A percentile compares a stretch with the other conserved stretches of the same genome.
Evolutionary conservation across 2,113 vertebrate species (phyloP).

Genomic region (Otolemur garnettii): DNA sequence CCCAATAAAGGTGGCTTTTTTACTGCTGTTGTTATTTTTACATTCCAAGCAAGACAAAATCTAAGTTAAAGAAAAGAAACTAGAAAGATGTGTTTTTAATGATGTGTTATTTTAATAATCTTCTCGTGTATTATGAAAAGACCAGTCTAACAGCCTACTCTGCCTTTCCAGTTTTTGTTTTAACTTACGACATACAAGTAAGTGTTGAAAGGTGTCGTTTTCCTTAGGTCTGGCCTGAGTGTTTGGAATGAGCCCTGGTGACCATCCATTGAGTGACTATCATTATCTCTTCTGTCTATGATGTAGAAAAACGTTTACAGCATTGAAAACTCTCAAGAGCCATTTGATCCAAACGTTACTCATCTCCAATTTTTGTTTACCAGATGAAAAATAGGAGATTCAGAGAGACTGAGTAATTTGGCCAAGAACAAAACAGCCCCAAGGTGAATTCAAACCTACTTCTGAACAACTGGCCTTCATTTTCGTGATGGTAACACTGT

Average conservation of each 20-base stretch:
- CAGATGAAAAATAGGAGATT: neutral
- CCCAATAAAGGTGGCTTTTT: neutral
- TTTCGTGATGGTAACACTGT: neutral
- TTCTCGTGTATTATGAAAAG: neutral
- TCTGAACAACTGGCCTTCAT: neutral
- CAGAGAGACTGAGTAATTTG: neutral
- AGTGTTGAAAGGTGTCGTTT: neutral
- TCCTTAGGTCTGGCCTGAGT: no score
- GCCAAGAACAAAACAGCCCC: neutral
- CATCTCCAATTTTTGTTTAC: neutral
- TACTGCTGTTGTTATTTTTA: neutral
- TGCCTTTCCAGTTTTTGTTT: conserved; percentile 2
- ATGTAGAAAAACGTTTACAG: neutral
- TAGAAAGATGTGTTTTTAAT: neutral
- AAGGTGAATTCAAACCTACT: neutral
- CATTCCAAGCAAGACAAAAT: neutral
- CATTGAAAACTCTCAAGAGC: neutral
- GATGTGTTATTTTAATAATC: neutral
- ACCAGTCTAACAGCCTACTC: neutral
- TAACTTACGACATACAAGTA: neutral
- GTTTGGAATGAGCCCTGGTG: no score
- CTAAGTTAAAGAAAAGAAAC: neutral
- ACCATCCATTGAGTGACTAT: neutral
- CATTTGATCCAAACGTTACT: neutral
- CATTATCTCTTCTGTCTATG: neutral